Evolutionary conservation across 2,797 vertebrate genomes (phyloP).

Genomic region (Pyrocephalus nanus): DNA sequence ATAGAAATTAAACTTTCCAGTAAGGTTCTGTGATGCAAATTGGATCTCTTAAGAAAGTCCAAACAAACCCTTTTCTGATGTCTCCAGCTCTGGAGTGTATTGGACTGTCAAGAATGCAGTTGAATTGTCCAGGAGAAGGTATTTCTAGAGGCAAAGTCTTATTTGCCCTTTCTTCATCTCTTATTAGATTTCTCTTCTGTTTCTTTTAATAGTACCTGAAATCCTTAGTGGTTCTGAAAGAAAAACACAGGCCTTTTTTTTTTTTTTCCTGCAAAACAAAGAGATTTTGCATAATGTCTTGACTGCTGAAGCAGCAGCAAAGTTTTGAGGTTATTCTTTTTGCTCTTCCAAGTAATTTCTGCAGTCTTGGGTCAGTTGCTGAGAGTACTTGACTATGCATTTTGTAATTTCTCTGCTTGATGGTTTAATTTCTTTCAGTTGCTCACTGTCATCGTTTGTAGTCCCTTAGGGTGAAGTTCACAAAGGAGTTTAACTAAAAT

Average conservation of each 20-base stretch:
- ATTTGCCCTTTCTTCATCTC: not conserved
- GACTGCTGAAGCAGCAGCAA: not conserved
- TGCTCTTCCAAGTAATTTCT: not conserved
- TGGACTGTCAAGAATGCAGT: not conserved
- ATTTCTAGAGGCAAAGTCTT: not conserved
- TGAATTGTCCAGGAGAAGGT: not conserved
- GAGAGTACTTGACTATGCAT: not conserved
- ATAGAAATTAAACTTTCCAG: slow-evolving; percentile 2
- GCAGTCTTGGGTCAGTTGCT: slow-evolving; percentile 2
- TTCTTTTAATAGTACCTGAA: not conserved
- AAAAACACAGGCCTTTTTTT: not conserved
- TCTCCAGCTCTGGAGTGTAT: not conserved
- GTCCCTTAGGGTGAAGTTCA: not conserved
- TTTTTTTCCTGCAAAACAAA: not conserved
- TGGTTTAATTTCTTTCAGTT: slow-evolving; percentile 7
- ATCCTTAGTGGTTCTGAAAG: not conserved
- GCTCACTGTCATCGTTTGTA: not conserved
- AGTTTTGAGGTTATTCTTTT: slow-evolving; percentile 4
- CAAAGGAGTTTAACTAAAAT: slow-evolving; percentile 4
- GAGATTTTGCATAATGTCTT: not conserved
- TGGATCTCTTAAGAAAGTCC: not conserved
- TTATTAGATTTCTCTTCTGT: not conserved
- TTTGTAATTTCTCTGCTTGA: not conserved
- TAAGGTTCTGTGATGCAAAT: not conserved
- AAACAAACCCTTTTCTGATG: not conserved